These are phyloP conservation scores for Pachymerium ferrugineum DNA, from an alignment of 2,888 invertebrate species.

Conservation along the genomic window DNA sequence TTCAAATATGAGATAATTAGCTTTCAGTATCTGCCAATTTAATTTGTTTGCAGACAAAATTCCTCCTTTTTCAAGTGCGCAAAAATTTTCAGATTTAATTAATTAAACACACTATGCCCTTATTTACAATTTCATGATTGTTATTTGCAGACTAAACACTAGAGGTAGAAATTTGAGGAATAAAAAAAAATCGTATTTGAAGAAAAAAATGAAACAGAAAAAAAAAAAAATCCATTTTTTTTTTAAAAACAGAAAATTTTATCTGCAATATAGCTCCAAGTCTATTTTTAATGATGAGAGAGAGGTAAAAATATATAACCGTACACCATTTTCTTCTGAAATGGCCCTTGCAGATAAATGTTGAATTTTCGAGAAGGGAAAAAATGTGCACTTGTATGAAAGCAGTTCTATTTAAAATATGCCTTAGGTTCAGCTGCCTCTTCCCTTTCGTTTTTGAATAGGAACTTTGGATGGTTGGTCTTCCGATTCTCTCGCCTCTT, in stretches of 20 bases:
- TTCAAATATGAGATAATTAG: neutral
- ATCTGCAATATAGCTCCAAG: too few species aligned
- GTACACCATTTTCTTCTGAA: neutral
- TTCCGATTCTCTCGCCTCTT: conserved; percentile 9
- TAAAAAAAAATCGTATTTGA: too few species aligned
- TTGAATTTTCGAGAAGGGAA: neutral
- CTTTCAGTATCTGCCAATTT: neutral
- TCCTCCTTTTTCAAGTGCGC: neutral
- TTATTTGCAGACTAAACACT: too few species aligned
- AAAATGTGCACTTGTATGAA: neutral
- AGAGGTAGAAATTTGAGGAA: too few species aligned
- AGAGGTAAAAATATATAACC: neutral
- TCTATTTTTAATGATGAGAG: too few species aligned
- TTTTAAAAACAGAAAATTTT: too few species aligned
- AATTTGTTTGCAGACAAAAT: neutral
- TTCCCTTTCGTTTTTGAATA: neutral
- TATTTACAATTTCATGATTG: too few species aligned
- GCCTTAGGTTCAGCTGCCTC: neutral
- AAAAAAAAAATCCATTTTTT: neutral
- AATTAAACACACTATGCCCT: too few species aligned
- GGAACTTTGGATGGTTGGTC: neutral
- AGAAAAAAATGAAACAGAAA: too few species aligned
- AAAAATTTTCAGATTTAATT: too few species aligned
- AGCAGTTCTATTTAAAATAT: neutral
- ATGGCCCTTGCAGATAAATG: neutral